Evolutionary conservation across 2,113 vertebrate species (phyloP).

Genomic region (Prunella himalayana): DNA sequence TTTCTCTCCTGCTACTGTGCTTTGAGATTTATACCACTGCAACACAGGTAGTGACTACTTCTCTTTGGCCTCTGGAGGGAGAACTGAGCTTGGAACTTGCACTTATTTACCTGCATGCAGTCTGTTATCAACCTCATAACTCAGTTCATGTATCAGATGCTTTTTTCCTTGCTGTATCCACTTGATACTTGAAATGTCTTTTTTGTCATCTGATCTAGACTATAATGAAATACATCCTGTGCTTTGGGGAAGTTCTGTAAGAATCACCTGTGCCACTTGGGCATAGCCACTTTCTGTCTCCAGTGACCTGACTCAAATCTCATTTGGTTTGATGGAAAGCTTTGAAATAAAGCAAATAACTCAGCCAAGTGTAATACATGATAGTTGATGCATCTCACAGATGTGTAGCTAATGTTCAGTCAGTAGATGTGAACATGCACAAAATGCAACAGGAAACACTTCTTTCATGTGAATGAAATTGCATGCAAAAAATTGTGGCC

Average conservation of each 20-base stretch:
- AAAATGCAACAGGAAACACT: neutral
- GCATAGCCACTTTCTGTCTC: neutral
- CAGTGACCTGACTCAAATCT: neutral
- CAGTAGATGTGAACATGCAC: neutral
- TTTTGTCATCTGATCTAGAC: neutral
- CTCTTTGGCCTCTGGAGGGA: neutral
- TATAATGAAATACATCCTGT: neutral
- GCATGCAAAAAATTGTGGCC: neutral
- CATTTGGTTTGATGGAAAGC: neutral
- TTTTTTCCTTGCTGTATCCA: neutral
- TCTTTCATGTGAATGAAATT: neutral
- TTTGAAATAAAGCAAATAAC: neutral
- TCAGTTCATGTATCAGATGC: neutral
- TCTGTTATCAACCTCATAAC: neutral
- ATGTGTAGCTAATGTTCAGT: fast-evolving
- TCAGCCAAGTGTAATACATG: neutral
- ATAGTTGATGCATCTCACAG: neutral
- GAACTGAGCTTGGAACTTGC: neutral
- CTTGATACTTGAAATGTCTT: neutral
- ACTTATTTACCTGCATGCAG: neutral
- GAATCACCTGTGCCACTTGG: neutral
- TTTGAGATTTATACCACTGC: neutral
- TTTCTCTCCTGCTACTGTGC: neutral
- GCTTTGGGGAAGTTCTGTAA: neutral
- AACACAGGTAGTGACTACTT: neutral